Conservation (phyloP, 2,113 vertebrate species). For the Charina bottae region DNA sequence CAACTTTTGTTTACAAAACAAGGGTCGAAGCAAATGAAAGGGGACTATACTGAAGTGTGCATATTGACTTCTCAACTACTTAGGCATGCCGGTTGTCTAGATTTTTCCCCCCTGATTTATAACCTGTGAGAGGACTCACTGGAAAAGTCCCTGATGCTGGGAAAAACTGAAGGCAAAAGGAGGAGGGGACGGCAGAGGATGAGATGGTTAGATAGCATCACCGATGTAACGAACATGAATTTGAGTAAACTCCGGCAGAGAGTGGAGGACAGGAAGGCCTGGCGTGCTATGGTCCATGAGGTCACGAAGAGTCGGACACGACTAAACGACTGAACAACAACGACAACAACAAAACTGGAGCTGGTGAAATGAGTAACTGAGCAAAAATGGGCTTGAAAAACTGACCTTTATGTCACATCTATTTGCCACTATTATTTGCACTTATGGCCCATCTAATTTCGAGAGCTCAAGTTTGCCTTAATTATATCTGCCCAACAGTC, state of each 20-base stretch:
- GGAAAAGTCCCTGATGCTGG: no score
- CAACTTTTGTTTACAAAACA: conserved; percentile 62
- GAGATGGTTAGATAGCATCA: no score
- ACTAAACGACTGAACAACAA: not conserved
- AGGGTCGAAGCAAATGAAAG: conserved; percentile 48
- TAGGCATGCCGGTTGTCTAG: not conserved
- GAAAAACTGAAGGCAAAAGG: not conserved
- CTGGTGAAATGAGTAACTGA: not conserved
- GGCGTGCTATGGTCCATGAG: no score
- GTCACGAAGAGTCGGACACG: no score
- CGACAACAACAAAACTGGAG: not conserved
- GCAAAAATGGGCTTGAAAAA: not conserved
- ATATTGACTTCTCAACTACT: not conserved
- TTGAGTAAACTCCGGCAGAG: no score
- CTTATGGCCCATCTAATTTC: not conserved
- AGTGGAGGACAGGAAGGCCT: no score
- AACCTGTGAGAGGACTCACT: no score
- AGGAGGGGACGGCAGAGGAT: no score
- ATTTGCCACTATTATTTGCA: not conserved
- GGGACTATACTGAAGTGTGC: conserved; percentile 38
- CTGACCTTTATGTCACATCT: not conserved
- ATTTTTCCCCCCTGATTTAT: not conserved
- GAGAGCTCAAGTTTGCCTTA: not conserved
- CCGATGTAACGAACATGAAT: no score
- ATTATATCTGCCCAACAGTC: not conserved